A percentile compares a stretch with the other conserved stretches of the same genome.
Conservation (phyloP, 2,113 vertebrate genomes). For the Hipposideros armiger region DNA sequence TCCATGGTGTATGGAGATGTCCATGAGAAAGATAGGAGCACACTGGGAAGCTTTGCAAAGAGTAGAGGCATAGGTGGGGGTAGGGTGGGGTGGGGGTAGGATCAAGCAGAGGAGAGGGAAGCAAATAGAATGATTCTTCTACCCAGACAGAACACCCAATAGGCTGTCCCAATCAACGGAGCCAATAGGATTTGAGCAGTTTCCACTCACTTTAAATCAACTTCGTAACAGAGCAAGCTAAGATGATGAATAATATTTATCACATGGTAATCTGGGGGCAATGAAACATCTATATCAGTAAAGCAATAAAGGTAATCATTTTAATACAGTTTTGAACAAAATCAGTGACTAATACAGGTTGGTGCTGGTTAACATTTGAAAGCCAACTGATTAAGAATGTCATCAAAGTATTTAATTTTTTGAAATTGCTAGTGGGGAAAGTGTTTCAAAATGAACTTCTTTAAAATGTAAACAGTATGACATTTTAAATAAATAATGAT, state of each 20-base stretch:
- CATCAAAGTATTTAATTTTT: background rate
- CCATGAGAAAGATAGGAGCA: background rate
- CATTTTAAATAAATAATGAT: background rate
- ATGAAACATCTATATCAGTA: background rate
- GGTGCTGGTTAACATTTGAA: background rate
- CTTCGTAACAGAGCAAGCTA: background rate
- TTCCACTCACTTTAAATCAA: background rate
- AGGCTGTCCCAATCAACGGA: background rate
- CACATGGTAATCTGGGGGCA: background rate
- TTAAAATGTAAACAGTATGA: background rate
- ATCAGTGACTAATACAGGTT: background rate
- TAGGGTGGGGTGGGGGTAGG: no score
- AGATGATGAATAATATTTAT: background rate
- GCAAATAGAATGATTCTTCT: background rate
- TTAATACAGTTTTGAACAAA: background rate
- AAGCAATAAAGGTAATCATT: background rate
- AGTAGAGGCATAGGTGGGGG: background rate
- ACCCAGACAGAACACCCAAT: background rate
- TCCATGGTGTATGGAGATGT: background rate
- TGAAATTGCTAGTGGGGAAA: background rate
- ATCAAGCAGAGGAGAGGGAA: background rate
- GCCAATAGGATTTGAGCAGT: background rate
- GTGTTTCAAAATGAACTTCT: background rate
- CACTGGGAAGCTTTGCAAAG: background rate
- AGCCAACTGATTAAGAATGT: background rate